phyloP scores from a whole-genome alignment of 2,888 invertebrate genomes.

The Psylliodes chrysocephalus region DNA sequence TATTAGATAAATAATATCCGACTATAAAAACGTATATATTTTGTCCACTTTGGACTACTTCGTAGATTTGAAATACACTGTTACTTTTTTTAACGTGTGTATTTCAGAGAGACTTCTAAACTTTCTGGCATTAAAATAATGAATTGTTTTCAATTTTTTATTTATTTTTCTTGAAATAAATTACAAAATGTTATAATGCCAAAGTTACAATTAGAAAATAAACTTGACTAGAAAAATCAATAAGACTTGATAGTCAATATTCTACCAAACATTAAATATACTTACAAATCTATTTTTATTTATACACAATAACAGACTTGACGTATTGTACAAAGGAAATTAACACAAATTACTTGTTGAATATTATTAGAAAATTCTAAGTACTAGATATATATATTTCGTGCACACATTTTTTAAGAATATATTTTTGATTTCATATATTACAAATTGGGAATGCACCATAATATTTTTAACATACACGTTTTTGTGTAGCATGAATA shows the following conservation, averaged over 20 bases:
- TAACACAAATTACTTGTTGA: conserved; percentile 49
- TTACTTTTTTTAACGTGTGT: conserved; percentile 40
- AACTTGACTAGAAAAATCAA: conserved; percentile 54
- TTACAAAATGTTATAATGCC: conserved; percentile 54
- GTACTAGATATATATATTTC: too few species aligned
- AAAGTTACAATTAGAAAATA: conserved; percentile 50
- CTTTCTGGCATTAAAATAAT: conserved; percentile 49
- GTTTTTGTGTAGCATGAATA: too few species aligned
- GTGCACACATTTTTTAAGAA: too few species aligned
- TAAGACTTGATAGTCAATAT: conserved; percentile 52
- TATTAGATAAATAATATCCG: conserved; percentile 31
- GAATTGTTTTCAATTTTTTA: conserved; percentile 42
- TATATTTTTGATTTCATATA: too few species aligned
- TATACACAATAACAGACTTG: conserved; percentile 56
- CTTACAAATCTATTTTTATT: conserved; percentile 57
- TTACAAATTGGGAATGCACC: too few species aligned
- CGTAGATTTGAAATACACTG: conserved; percentile 56
- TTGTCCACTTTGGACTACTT: conserved; percentile 66
- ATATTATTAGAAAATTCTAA: too few species aligned
- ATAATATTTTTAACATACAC: too few species aligned
- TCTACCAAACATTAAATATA: conserved; percentile 59
- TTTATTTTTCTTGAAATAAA: conserved; percentile 58
- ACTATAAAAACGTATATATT: conserved; percentile 40
- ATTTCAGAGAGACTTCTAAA: conserved; percentile 41
- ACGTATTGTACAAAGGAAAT: conserved; percentile 50